These are phyloP conservation scores for Hypomesus transpacificus DNA, from an alignment of 2,113 vertebrate species.

Conservation along the genomic window DNA sequence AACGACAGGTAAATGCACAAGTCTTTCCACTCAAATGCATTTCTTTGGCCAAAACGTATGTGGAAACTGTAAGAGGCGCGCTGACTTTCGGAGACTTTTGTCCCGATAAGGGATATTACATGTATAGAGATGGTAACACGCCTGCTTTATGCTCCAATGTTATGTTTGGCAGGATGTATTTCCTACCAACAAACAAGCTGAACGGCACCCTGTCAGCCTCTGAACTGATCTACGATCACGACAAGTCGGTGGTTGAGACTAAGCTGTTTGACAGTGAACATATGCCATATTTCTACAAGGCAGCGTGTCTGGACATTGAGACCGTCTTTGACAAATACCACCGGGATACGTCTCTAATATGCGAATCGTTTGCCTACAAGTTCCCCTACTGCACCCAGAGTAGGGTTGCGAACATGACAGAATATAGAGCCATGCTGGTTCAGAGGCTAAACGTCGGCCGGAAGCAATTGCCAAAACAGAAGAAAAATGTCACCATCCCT, in stretches of 20 bases:
- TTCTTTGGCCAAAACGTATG: too few species aligned
- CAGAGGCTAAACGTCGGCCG: neutral
- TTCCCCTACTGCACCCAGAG: neutral
- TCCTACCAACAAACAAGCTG: neutral
- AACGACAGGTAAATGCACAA: too few species aligned
- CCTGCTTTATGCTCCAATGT: neutral
- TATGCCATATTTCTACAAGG: slow-evolving; percentile 6
- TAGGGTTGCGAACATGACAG: neutral
- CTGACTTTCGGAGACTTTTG: too few species aligned
- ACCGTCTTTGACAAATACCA: too few species aligned
- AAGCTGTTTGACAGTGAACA: slow-evolving; percentile 3
- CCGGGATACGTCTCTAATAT: too few species aligned
- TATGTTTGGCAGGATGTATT: neutral
- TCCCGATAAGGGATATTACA: too few species aligned
- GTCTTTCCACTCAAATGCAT: too few species aligned
- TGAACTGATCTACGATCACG: slow-evolving; percentile 5
- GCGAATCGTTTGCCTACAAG: neutral
- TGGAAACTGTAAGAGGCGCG: too few species aligned
- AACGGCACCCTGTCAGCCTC: too few species aligned
- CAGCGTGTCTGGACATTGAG: too few species aligned
- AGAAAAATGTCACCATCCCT: neutral
- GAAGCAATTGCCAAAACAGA: neutral
- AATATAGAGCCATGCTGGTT: neutral
- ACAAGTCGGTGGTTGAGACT: neutral
- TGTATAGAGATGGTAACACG: too few species aligned